A percentile compares a stretch with the other conserved stretches of the same genome.
These are phyloP conservation scores for Polyodon spathula DNA, from an alignment of 2,113 vertebrate genomes.

Conservation along the genomic window DNA sequence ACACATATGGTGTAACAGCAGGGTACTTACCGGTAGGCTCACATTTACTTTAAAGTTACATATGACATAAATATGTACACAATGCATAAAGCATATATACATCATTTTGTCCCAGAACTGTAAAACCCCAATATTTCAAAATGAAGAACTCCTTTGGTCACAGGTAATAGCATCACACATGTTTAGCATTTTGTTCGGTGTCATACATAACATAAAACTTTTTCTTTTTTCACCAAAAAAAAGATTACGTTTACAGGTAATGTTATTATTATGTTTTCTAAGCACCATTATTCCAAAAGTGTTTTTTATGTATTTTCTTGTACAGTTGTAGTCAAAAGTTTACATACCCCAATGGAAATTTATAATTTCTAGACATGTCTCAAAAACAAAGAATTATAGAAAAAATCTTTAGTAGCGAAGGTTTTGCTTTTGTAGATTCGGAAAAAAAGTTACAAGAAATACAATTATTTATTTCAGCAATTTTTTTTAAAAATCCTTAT, in stretches of 20 bases:
- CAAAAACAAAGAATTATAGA: too few species aligned
- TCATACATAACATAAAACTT: not conserved
- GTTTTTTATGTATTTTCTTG: not conserved
- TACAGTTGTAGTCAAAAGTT: too few species aligned
- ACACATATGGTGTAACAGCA: constrained; percentile 8
- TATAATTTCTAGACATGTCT: too few species aligned
- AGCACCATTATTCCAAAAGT: not conserved
- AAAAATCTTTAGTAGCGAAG: too few species aligned
- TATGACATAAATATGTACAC: not conserved
- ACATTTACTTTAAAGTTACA: constrained; percentile 7
- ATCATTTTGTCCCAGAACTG: not conserved
- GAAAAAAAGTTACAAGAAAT: too few species aligned
- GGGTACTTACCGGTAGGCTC: not conserved
- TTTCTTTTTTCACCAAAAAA: not conserved
- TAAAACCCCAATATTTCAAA: not conserved
- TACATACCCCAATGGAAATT: too few species aligned
- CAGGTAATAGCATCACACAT: not conserved
- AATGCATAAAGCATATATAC: constrained; percentile 1
- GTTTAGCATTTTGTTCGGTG: not conserved
- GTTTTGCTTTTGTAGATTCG: too few species aligned
- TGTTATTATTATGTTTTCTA: too few species aligned
- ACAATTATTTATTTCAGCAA: too few species aligned
- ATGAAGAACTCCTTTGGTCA: not conserved
- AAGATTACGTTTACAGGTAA: too few species aligned
- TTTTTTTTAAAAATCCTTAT: too few species aligned